phyloP scores from a whole-genome alignment of 2,113 vertebrate genomes.

The Bubo bubo region DNA sequence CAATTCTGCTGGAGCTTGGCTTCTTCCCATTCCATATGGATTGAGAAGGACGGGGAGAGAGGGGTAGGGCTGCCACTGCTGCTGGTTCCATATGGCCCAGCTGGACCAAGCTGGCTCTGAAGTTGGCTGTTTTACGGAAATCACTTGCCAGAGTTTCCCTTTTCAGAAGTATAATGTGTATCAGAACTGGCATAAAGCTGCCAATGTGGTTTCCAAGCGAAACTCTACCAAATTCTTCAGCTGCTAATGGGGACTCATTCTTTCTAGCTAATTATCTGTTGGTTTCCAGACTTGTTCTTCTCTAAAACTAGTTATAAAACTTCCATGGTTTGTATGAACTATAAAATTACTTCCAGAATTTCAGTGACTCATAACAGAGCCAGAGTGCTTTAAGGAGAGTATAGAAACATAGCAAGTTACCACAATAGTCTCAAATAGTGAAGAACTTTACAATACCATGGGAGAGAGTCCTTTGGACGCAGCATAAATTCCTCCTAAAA shows the following conservation, averaged over 20 bases:
- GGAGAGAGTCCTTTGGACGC: background rate
- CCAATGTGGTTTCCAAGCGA: background rate
- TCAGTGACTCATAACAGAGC: background rate
- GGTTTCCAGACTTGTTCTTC: background rate
- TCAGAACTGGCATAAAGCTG: background rate
- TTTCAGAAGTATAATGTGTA: background rate
- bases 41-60: background rate
- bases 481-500: background rate
- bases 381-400: background rate
- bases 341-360: background rate
- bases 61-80: background rate
- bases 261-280: conserved; percentile 19
- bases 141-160: conserved; percentile 36
- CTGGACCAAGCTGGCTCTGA: conserved; percentile 15
- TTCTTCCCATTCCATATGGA: background rate
- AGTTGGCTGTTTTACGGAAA: background rate
- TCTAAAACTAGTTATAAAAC: conserved; percentile 9
- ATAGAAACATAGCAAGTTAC: background rate
- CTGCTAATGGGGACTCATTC: conserved; percentile 21
- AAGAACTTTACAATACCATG: background rate
- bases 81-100: conserved; percentile 26
- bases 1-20: background rate
- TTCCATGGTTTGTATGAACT: background rate
- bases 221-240: conserved; percentile 20
- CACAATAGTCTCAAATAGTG: background rate